A percentile compares a stretch with the other conserved stretches of the same genome.
phyloP scores from a whole-genome alignment of 2,797 vertebrate species.

The Dicrostonyx torquatus region DNA sequence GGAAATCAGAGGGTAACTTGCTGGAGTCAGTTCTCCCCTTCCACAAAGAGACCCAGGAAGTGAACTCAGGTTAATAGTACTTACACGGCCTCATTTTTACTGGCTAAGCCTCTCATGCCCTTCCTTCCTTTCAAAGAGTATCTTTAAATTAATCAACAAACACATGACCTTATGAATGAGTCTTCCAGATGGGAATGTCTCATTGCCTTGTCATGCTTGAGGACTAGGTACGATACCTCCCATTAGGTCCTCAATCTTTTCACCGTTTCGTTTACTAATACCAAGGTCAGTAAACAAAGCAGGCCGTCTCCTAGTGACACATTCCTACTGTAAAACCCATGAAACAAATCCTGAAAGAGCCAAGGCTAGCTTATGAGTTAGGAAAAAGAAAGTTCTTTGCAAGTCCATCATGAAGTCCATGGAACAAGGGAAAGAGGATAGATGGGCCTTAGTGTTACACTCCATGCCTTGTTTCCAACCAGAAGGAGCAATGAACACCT shows the following conservation, averaged over 20 bases:
- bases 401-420: neutral
- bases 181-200: neutral
- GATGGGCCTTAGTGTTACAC: neutral
- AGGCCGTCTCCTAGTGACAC: neutral
- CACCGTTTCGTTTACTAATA: slow-evolving; percentile 7
- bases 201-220: neutral
- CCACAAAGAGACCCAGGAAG: neutral
- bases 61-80: neutral
- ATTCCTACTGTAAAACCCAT: slow-evolving; percentile 33
- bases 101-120: neutral
- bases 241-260: neutral
- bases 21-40: neutral
- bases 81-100: neutral
- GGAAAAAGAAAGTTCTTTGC: neutral
- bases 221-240: neutral
- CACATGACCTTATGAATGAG: neutral
- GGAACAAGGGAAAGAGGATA: neutral
- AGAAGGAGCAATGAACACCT: slow-evolving; percentile 57
- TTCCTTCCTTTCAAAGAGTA: neutral
- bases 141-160: neutral
- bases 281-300: neutral
- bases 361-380: slow-evolving; percentile 52
- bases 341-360: slow-evolving; percentile 22
- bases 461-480: slow-evolving; percentile 5
- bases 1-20: neutral